Conservation (phyloP, 2,113 vertebrate genomes). For the Malurus alboscapulatus region DNA sequence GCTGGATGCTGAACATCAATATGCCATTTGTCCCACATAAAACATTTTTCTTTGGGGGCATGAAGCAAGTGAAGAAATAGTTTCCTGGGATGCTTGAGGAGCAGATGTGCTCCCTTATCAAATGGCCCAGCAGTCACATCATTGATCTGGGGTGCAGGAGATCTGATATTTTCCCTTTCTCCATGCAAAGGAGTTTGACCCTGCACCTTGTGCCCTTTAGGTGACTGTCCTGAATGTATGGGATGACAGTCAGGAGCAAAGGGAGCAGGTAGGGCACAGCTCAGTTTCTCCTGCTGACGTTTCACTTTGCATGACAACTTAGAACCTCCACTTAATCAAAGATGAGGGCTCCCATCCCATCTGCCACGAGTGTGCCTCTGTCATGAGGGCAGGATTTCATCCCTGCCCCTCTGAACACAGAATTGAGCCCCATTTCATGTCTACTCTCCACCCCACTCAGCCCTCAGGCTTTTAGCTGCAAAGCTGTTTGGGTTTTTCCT, state of each 20-base stretch:
- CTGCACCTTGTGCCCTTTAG: slow-evolving; percentile 14
- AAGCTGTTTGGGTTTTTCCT: not conserved
- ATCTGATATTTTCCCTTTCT: not conserved
- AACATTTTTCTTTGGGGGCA: not conserved
- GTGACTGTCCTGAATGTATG: not conserved
- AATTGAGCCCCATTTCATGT: not conserved
- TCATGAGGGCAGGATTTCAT: not conserved
- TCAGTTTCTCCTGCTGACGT: slow-evolving; percentile 42
- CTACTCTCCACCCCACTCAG: not conserved
- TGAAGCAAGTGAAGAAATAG: not conserved
- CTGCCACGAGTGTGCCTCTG: accelerated
- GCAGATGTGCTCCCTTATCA: not conserved
- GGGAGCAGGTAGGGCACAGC: not conserved
- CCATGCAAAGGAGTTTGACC: slow-evolving; percentile 38
- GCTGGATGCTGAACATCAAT: not conserved
- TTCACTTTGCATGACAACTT: slow-evolving; percentile 26
- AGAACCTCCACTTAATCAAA: not conserved
- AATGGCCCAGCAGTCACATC: not conserved
- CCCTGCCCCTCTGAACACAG: not conserved
- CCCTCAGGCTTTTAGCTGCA: not conserved
- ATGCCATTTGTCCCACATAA: not conserved
- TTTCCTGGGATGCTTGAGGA: not conserved
- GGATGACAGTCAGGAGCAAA: not conserved
- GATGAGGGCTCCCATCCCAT: not conserved
- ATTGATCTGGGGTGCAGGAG: not conserved